These are phyloP conservation scores for Gallinago nigripennis DNA, from an alignment of 2,797 vertebrate genomes.

Conservation along the genomic window DNA sequence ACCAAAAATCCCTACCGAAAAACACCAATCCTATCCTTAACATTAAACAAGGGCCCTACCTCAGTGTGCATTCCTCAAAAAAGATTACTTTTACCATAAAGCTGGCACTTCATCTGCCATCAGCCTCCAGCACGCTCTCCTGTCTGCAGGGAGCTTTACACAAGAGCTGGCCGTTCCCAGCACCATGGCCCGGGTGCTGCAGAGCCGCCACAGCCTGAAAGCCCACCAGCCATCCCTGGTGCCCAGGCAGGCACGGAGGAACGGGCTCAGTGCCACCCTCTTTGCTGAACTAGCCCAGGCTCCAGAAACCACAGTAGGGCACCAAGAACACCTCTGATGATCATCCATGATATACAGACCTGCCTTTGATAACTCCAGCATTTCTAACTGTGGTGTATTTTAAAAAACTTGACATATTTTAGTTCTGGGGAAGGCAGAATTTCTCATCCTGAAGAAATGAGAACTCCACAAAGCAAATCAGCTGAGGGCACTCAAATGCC, in stretches of 20 bases:
- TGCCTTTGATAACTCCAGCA: background rate
- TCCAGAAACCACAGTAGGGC: background rate
- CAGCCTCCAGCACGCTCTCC: background rate
- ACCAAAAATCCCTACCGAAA: background rate
- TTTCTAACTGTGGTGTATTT: background rate
- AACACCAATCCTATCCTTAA: background rate
- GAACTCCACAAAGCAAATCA: background rate
- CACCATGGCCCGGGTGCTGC: background rate
- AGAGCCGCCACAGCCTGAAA: background rate
- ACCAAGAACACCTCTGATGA: background rate
- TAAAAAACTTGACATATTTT: background rate
- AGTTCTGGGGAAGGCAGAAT: background rate
- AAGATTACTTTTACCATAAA: background rate
- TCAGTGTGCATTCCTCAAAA: background rate
- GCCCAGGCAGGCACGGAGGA: rapidly evolving
- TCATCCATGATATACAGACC: background rate
- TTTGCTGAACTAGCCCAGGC: rapidly evolving
- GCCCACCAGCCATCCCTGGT: background rate
- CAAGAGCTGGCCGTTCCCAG: background rate
- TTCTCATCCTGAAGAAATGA: background rate
- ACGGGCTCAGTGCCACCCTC: background rate
- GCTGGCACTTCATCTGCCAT: background rate
- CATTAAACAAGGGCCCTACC: background rate
- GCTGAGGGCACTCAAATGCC: background rate
- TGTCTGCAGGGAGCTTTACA: background rate